Percentiles rank a stretch among this genome's conserved stretches.
phyloP scores from a whole-genome alignment of 2,797 vertebrate species.

The Anabas testudineus region DNA sequence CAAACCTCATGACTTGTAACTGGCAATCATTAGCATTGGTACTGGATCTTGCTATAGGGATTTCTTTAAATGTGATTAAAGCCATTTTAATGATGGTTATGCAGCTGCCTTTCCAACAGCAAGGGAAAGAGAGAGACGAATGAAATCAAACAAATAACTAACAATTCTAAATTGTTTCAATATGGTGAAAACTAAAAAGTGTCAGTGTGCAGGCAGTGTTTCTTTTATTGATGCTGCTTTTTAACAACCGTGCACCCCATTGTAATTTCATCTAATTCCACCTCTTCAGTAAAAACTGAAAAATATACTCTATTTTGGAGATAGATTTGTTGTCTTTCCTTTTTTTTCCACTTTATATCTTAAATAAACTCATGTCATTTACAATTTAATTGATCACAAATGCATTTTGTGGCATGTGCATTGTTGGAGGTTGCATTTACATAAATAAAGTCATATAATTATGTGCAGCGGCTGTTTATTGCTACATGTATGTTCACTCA shows the following conservation, averaged over 20 bases:
- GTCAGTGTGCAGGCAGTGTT: no score
- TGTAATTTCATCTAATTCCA: background rate
- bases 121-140: background rate
- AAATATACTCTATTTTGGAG: background rate
- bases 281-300: background rate
- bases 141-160: background rate
- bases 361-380: background rate
- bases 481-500: no score
- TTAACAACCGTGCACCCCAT: background rate
- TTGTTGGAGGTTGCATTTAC: no score
- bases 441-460: no score
- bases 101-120: background rate
- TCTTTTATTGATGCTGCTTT: background rate
- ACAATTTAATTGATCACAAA: no score
- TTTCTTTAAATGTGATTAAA: background rate
- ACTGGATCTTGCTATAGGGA: background rate
- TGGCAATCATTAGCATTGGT: slow-evolving; percentile 3
- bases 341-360: background rate
- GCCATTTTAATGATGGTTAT: slow-evolving; percentile 9
- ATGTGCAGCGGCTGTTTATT: no score
- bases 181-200: background rate
- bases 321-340: background rate
- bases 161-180: slow-evolving; percentile 2
- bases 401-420: no score
- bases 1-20: background rate